Conservation (phyloP, 2,797 vertebrate genomes). For the Aldrovandia affinis region DNA sequence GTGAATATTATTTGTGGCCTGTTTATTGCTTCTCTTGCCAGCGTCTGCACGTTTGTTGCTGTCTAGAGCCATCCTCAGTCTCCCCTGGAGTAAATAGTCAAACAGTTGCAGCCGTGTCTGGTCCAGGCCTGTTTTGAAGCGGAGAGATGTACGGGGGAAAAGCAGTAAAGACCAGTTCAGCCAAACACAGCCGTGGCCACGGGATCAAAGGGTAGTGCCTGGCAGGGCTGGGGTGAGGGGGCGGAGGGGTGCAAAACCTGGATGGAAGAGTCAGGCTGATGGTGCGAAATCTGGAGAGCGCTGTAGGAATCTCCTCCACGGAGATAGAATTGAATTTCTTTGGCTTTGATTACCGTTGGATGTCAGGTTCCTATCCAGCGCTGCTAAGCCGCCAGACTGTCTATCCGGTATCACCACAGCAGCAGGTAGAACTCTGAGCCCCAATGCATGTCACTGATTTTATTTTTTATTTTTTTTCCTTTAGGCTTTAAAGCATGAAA, state of each 20-base stretch:
- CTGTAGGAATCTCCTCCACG: slow-evolving; percentile 43
- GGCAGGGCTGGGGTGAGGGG: background rate
- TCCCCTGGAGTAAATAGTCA: background rate
- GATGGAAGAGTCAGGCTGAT: background rate
- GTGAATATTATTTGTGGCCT: too few species aligned
- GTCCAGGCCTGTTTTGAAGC: background rate
- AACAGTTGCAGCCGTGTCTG: background rate
- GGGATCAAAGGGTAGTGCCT: background rate
- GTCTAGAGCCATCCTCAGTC: background rate
- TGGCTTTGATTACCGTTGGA: slow-evolving; percentile 62
- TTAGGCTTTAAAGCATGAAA: background rate
- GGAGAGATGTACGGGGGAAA: background rate
- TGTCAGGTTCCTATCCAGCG: slow-evolving; percentile 41
- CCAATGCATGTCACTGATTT: slow-evolving; percentile 14
- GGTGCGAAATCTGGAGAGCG: slow-evolving; percentile 19
- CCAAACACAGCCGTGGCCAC: background rate
- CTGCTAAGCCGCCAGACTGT: slow-evolving; percentile 8
- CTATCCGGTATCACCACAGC: slow-evolving; percentile 21
- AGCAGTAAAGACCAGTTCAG: background rate
- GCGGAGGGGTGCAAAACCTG: background rate
- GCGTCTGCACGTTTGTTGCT: background rate
- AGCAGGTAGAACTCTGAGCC: slow-evolving; percentile 23
- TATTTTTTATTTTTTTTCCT: slow-evolving; percentile 7
- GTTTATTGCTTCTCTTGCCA: too few species aligned
- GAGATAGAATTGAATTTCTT: slow-evolving; percentile 52